Evolutionary conservation across 2,113 vertebrate species (phyloP).

Genomic region (Boulengerochromis microlepis): DNA sequence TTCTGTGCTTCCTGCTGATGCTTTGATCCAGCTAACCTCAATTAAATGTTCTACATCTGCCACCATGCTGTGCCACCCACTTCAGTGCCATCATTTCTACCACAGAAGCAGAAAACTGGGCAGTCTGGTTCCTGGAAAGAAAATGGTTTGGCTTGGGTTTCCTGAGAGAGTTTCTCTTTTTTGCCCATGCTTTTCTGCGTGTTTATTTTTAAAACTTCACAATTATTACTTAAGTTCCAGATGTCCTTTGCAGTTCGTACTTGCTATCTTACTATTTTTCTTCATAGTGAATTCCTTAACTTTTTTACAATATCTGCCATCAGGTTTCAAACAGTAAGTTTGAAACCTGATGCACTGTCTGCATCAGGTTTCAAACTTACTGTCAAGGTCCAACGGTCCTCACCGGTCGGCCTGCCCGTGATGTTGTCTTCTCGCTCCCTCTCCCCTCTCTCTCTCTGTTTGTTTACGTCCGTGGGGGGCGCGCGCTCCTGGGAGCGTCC

Average conservation of each 20-base stretch:
- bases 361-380: not conserved
- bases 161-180: not conserved
- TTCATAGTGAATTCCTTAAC: not conserved
- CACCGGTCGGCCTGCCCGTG: no score
- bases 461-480: no score
- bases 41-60: constrained; percentile 50
- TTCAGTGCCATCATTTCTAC: constrained; percentile 20
- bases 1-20: constrained; percentile 21
- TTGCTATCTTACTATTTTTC: not conserved
- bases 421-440: no score
- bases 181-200: not conserved
- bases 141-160: not conserved
- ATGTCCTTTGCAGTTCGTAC: not conserved
- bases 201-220: not conserved
- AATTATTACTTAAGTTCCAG: not conserved
- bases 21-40: constrained; percentile 45
- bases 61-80: constrained; percentile 54
- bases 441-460: no score
- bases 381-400: not conserved
- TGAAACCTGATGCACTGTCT: no score
- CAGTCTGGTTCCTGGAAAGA: constrained; percentile 10
- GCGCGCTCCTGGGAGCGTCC: no score
- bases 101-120: not conserved
- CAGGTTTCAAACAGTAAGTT: no score
- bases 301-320: no score